A percentile compares a stretch with the other conserved stretches of the same genome.
phyloP scores from a whole-genome alignment of 2,797 vertebrate genomes.

The Hippoglossus hippoglossus region DNA sequence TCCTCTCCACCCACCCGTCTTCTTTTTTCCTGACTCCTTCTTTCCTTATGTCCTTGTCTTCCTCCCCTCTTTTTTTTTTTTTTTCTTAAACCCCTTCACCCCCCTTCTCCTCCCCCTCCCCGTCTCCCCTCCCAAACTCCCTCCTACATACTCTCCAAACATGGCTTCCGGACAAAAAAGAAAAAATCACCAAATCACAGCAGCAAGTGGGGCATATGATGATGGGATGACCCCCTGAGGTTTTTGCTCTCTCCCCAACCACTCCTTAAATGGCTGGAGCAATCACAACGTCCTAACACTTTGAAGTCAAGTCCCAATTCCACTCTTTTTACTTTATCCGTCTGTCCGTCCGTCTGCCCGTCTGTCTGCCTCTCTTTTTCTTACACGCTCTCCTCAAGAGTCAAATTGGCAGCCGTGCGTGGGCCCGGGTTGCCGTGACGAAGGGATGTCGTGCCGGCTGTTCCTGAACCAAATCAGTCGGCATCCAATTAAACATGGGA shows the following conservation, averaged over 20 bases:
- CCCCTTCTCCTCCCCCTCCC: too few species aligned
- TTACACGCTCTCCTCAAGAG: conserved; percentile 52
- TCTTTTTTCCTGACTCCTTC: conserved; percentile 50
- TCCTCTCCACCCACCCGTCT: conserved; percentile 52
- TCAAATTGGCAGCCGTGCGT: conserved; percentile 63
- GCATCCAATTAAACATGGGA: conserved; percentile 81
- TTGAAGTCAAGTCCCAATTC: conserved; percentile 82
- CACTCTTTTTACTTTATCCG: conserved; percentile 66
- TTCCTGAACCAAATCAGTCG: conserved; percentile 74
- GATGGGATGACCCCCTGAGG: conserved; percentile 83
- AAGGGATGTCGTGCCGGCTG: conserved; percentile 62
- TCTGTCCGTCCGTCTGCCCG: conserved; percentile 58
- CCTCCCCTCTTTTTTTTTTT: conserved; percentile 45
- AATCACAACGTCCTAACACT: conserved; percentile 81
- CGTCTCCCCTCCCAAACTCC: conserved; percentile 50
- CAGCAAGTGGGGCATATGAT: conserved; percentile 81
- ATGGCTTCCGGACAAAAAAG: conserved; percentile 81
- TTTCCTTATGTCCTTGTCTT: conserved; percentile 59
- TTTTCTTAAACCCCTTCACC: conserved; percentile 22
- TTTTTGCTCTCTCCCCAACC: conserved; percentile 73
- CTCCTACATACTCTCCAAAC: conserved; percentile 75
- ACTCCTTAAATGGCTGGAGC: conserved; percentile 79
- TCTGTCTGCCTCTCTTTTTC: conserved; percentile 45
- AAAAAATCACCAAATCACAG: conserved; percentile 82
- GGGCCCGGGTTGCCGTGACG: conserved; percentile 65